Evolutionary conservation across 2,797 vertebrate species (phyloP).

Genomic region (Synaphobranchus kaupii): DNA sequence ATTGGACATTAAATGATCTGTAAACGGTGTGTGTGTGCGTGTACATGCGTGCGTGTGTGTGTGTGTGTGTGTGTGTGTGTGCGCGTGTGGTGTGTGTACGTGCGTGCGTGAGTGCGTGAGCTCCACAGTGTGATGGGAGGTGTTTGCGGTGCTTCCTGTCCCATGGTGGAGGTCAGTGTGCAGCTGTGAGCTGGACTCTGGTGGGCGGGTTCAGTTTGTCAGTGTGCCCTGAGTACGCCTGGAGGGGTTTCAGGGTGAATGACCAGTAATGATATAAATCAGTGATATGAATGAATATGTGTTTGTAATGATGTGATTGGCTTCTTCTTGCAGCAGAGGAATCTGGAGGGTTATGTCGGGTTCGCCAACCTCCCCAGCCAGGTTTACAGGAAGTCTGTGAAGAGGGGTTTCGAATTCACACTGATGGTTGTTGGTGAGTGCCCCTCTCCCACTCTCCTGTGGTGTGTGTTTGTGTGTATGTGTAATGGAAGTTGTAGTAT

Average conservation of each 20-base stretch:
- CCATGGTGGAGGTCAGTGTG: background rate
- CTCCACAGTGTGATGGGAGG: background rate
- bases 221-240: background rate
- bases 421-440: constrained; percentile 82
- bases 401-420: constrained; percentile 85
- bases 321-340: constrained; percentile 27
- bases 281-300: background rate
- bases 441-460: background rate
- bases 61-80: background rate
- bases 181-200: background rate
- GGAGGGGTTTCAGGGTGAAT: too few relatives aligned
- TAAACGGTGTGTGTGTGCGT: background rate
- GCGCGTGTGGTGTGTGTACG: background rate
- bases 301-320: constrained; percentile 2
- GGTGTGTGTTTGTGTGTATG: background rate
- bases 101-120: background rate
- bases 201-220: background rate
- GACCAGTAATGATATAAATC: too few relatives aligned
- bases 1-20: too few relatives aligned
- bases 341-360: constrained; percentile 82
- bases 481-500: background rate
- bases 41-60: background rate
- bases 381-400: constrained; percentile 82
- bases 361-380: constrained; percentile 84
- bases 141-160: background rate